Conservation (phyloP, 1,140 invertebrate species). For the Plectrocnemia conspersa region DNA sequence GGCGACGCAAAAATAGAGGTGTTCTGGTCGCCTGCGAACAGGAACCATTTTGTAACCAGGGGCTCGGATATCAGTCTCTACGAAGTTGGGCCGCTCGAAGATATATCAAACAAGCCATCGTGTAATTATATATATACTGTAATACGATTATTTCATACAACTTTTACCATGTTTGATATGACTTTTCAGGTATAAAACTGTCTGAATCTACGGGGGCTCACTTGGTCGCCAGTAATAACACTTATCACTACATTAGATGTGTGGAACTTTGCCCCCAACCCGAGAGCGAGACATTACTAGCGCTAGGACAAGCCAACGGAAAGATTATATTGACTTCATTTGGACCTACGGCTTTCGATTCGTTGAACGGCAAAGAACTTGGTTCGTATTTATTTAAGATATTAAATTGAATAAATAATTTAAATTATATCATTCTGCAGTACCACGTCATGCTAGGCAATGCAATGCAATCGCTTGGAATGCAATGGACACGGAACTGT, state of each 20-base stretch:
- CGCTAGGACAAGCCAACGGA: conserved; percentile 82
- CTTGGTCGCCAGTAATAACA: conserved; percentile 61
- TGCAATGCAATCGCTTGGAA: conserved; percentile 89
- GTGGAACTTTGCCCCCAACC: conserved; percentile 72
- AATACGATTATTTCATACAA: background rate
- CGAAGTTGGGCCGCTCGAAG: conserved; percentile 61
- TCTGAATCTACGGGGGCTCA: conserved; percentile 63
- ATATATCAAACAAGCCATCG: conserved; percentile 52
- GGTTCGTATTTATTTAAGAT: conserved; percentile 50
- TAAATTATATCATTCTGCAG: conserved; percentile 48
- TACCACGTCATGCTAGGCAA: conserved; percentile 71
- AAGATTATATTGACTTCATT: conserved; percentile 76
- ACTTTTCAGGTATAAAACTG: conserved; percentile 58
- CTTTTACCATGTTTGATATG: conserved; percentile 8
- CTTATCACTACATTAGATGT: conserved; percentile 66
- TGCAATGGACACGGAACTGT: conserved; percentile 72
- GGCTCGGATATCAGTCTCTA: conserved; percentile 80
- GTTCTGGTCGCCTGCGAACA: conserved; percentile 72
- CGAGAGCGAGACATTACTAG: conserved; percentile 71
- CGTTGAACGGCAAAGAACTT: conserved; percentile 70
- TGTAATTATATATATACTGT: conserved; percentile 48
- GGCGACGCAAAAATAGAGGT: conserved; percentile 58
- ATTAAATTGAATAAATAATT: conserved; percentile 2
- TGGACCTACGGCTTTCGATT: conserved; percentile 64
- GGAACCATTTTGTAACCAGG: conserved; percentile 81